Percentiles rank a stretch among this genome's conserved stretches.
These are phyloP conservation scores for Drosophila kanapiae DNA, from an alignment of 1,140 invertebrate species.

Conservation along the genomic window DNA sequence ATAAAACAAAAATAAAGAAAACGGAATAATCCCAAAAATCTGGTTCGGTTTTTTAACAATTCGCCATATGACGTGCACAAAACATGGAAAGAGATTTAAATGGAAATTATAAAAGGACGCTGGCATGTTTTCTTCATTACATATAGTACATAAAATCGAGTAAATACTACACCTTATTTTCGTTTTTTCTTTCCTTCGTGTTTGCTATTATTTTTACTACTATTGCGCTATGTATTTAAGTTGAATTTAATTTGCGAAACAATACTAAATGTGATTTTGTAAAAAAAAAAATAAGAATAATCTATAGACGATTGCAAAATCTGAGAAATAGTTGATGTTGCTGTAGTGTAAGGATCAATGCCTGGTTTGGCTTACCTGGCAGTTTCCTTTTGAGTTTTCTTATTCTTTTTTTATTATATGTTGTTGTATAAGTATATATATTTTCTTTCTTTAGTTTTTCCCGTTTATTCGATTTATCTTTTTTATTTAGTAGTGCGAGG, in stretches of 20 bases:
- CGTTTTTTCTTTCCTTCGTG: constrained; percentile 12
- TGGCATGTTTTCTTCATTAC: constrained; percentile 5
- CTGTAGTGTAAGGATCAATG: no score
- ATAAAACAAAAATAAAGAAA: background rate
- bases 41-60: constrained; percentile 26
- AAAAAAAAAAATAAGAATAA: constrained; percentile 62
- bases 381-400: no score
- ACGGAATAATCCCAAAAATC: constrained; percentile 1
- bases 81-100: background rate
- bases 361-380: no score
- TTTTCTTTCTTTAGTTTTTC: no score
- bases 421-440: no score
- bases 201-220: constrained; percentile 7
- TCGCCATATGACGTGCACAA: constrained; percentile 41
- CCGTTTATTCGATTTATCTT: no score
- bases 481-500: no score
- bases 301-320: no score
- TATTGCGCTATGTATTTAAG: constrained; percentile 56
- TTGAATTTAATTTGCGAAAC: constrained; percentile 62
- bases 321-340: no score
- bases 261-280: constrained; percentile 67
- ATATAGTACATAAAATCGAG: constrained; percentile 21
- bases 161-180: constrained; percentile 8
- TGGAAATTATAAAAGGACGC: constrained; percentile 10
- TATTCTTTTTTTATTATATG: no score